Conservation (phyloP, 2,888 invertebrate genomes). For the Drosophila subquinaria region DNA sequence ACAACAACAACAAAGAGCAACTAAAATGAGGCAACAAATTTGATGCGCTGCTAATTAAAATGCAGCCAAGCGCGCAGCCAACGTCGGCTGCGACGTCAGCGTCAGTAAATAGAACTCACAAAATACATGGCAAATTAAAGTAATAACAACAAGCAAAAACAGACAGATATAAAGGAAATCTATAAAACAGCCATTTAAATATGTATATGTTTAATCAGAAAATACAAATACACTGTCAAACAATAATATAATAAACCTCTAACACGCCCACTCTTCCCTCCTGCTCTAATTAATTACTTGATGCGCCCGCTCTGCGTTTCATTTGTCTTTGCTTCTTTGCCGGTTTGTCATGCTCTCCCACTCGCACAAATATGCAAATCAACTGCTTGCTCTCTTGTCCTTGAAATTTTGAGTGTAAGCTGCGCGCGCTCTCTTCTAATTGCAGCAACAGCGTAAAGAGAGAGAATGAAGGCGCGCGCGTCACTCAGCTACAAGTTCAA, state of each 20-base stretch:
- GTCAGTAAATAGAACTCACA: constrained; percentile 31
- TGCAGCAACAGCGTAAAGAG: constrained; percentile 28
- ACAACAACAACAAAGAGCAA: constrained; percentile 24
- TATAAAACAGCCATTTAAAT: constrained; percentile 4
- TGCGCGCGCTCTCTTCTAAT: constrained; percentile 34
- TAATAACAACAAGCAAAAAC: background rate
- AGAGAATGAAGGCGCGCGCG: constrained; percentile 9
- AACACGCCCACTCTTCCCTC: background rate
- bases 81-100: background rate
- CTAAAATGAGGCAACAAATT: constrained; percentile 24
- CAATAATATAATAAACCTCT: background rate
- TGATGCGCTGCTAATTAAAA: constrained; percentile 61
- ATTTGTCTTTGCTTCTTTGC: constrained; percentile 20
- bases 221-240: constrained; percentile 23
- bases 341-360: constrained; percentile 20
- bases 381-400: constrained; percentile 45
- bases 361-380: constrained; percentile 56
- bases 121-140: constrained; percentile 25
- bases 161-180: constrained; percentile 8
- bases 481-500: background rate
- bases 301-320: constrained; percentile 20
- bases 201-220: background rate
- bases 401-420: constrained; percentile 50
- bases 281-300: constrained; percentile 37
- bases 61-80: constrained; percentile 52